A percentile compares a stretch with the other conserved stretches of the same genome.
Conservation (phyloP, 2,797 vertebrate genomes). For the Rachycentron canadum region DNA sequence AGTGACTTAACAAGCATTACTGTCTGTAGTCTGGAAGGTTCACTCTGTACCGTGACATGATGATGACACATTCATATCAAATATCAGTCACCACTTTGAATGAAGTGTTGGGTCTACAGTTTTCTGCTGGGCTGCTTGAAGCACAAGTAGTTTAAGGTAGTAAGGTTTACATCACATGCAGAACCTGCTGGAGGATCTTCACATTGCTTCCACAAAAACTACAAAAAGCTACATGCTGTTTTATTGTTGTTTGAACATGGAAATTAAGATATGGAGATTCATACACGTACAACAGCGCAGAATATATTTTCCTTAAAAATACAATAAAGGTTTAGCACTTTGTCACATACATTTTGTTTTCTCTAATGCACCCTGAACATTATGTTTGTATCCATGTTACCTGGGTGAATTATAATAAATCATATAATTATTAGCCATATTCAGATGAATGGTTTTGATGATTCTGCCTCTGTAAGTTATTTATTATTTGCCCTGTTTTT, state of each 20-base stretch:
- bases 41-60: neutral
- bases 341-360: neutral
- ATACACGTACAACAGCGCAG: neutral
- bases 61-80: neutral
- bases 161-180: neutral
- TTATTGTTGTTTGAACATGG: neutral
- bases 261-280: neutral
- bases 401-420: no score
- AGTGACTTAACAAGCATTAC: constrained; percentile 8
- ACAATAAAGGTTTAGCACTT: neutral
- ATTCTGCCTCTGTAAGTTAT: neutral
- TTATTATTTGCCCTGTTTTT: constrained; percentile 11
- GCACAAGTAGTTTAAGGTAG: neutral
- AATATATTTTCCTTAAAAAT: neutral
- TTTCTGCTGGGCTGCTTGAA: constrained; percentile 1
- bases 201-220: neutral
- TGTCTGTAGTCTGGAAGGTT: neutral
- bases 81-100: neutral
- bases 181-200: neutral
- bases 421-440: neutral
- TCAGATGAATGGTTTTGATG: neutral
- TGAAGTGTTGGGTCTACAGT: neutral
- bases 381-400: neutral
- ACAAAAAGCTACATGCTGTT: neutral
- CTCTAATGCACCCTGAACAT: neutral